Base-by-base conservation (phyloP, 2,113 vertebrate species). In the Antennarius striatus region DNA sequence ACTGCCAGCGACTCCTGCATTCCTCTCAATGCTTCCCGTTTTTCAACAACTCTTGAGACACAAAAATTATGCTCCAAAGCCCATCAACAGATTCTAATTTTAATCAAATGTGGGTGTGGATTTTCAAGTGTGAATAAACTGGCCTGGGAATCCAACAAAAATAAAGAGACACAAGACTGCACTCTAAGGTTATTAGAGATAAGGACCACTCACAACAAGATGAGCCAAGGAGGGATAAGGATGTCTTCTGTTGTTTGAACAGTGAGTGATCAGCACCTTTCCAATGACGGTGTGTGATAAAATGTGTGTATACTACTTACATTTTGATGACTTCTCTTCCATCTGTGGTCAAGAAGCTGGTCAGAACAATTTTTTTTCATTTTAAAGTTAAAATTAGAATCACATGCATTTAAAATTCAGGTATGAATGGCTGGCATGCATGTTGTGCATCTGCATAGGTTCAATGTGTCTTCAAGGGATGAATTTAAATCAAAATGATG, bases 271-370 rank as follows among this genome's bases (percentile, higher is more conserved):
- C 42, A 53, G 17, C 1, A 0, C 6, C 29, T 53, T 39, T 8
- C 66, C 14, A 11, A 14, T 30, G 6, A 36, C 29, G 4, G 55
- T 15, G 53, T 51, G 61, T 43, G 22, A 22, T 8, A n/a, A 16
- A 47, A 49, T 48, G n/a, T 36, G 36, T 56, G 56, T 48, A 11
- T 62, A 42, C 9, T 39, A 42, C 48, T 67, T 6, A 61, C 46
- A 61, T 1, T 36, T 10, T 62, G 15, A 13, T 3, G 10, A 49
- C 9, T 42, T 4, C n/a, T 16, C 10, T 42, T 9, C 17, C 10
- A 49, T 42, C 5, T 42, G 13, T 13, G 32, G 47, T 40, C 4
- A 63, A 51, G 17, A 50, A 1, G 3, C 15, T 60, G 6, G 13
- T 65, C 51, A 45, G 3, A 15, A 47, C 13, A 15, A 1, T 40